phyloP scores from a whole-genome alignment of 2,888 invertebrate species.

The Papilio protenor region DNA sequence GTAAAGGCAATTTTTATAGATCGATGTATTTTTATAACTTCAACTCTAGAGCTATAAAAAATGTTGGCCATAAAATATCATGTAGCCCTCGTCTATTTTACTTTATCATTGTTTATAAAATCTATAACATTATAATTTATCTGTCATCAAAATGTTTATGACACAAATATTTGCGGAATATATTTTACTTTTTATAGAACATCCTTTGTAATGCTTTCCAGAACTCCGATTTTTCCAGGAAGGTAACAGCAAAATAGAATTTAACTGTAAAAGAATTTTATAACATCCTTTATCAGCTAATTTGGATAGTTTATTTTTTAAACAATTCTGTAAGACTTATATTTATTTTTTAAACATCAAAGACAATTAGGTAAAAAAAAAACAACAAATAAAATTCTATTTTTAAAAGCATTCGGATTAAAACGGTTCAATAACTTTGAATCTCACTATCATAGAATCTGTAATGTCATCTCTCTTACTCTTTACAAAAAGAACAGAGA shows the following conservation, averaged over 20 bases:
- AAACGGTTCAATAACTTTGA: neutral
- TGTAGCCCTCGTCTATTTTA: constrained; percentile 24
- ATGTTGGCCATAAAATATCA: constrained; percentile 24
- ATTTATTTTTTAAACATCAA: neutral
- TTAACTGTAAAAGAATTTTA: neutral
- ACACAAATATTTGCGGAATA: neutral
- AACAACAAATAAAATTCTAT: neutral
- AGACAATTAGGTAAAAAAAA: neutral
- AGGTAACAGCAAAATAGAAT: neutral
- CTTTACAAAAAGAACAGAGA: neutral
- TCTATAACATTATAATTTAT: constrained; percentile 8
- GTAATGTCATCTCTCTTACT: neutral
- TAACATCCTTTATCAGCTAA: neutral
- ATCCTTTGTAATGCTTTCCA: neutral
- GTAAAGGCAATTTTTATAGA: constrained; percentile 22
- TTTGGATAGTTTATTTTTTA: neutral
- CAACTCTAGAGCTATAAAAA: constrained; percentile 22
- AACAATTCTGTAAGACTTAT: neutral
- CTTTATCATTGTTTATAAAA: constrained; percentile 35
- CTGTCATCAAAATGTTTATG: constrained; percentile 4
- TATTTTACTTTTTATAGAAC: neutral
- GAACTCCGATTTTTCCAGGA: too few species aligned
- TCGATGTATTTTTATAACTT: constrained; percentile 3
- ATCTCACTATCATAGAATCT: neutral
- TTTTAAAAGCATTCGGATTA: neutral